Evolutionary conservation across 2,797 vertebrate genomes (phyloP), one percentile per base, ranked within the genome.

Genomic region (Hoplostethus mediterraneus): DNA sequence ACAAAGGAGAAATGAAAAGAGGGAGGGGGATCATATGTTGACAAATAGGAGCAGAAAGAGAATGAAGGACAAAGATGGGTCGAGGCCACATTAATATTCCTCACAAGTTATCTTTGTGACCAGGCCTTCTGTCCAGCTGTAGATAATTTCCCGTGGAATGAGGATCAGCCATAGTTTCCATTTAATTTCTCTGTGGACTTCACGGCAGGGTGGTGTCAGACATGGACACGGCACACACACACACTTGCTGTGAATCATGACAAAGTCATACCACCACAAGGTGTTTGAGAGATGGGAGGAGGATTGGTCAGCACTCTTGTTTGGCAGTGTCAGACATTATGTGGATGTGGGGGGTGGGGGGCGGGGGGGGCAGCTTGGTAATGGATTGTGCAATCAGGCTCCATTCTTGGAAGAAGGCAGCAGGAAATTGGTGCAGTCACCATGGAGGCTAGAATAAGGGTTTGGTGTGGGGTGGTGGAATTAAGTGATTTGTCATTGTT

Each of bases 1-100:
- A 87, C 84, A 87, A 90, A 91, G 75, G 59, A 82, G 63, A 66
- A 13, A 53, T 74, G 80, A 65, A 1, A 13, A 51, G 10, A 53
- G 36, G 45, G 66, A 63, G 73, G 6, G 36, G 64, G 75, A 71
- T 70, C 47, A 45, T 17, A 30, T 10, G 8, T 64, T 62, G 65
- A 63, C 68, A 69, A 69, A 85, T 49, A 16, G 47, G 61, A 74
- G 58, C 40, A 6, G 36, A 71, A 53, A 0, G 8, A 72, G 56
- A 63, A 56, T 11, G 72, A 75, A 61, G 30, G 75, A 77, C 74
- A 72, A 79, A 80, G 81, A 83, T 68, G 78, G 21, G 80, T 68
- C 11, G 36, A 55, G 59, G 56, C 62, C 60, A 6, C 60, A 59
- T 80, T 71, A 63, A 79, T 86, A 77, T 57, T 62, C 61, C 9